Percentiles rank a stretch among this genome's conserved stretches.
Conservation (phyloP, 2,113 vertebrate species). For the Oceanites oceanicus region DNA sequence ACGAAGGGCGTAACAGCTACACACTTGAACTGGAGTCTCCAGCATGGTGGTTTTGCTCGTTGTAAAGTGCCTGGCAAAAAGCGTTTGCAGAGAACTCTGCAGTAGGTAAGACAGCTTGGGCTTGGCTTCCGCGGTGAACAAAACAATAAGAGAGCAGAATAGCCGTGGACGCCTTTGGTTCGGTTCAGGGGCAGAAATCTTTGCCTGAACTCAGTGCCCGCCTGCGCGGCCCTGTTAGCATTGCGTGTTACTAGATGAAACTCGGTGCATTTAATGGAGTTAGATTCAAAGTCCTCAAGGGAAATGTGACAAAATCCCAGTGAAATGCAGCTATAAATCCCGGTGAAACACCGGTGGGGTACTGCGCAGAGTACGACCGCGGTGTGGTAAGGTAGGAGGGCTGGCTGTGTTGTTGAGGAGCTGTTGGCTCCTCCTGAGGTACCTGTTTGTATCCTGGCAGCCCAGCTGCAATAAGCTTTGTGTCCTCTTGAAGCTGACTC, state of each 20-base stretch:
- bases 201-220: neutral
- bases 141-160: neutral
- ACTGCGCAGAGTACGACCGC: neutral
- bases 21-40: neutral
- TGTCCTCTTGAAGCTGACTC: neutral
- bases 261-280: neutral
- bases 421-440: neutral
- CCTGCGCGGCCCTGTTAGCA: accelerated
- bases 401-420: neutral
- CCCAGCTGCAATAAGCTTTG: neutral
- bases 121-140: neutral
- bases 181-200: neutral
- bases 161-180: neutral
- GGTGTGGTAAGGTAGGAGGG: accelerated
- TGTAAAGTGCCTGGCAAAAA: neutral
- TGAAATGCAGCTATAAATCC: neutral
- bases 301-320: neutral
- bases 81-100: neutral
- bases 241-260: neutral
- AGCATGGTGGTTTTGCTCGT: neutral
- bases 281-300: neutral
- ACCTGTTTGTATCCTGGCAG: neutral
- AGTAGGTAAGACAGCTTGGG: neutral
- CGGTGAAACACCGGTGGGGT: neutral
- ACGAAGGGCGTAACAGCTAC: neutral